Base-by-base conservation (phyloP, 1,140 invertebrate species). In the Diorhabda elongata region DNA sequence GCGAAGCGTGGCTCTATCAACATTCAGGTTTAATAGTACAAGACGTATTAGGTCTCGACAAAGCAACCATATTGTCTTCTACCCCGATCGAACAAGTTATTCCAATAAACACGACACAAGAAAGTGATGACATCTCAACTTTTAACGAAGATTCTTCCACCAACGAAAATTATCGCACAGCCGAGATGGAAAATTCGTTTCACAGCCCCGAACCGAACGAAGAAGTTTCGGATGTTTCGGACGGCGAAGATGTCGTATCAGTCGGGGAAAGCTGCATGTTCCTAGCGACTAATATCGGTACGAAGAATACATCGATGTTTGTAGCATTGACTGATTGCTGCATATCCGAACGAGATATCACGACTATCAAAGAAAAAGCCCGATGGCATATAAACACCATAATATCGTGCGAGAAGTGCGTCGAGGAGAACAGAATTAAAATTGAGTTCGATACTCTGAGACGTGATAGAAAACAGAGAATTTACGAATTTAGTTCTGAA, bases 381-480 rank as follows among this genome's bases (percentile, higher is more conserved):
- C 82, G 82, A 70, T 90, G 88, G 88, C 82, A 84, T 42, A 77
- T 85, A 0, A 83, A 83, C 71, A 84, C 83, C 0, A 74, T 90
- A 43, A 77, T 87, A 61, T 86, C 84, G 3, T 89, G 87, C 70
- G 81, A 83, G 64, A 74, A 75, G 3, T 69, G 80, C 3, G 80
- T 70, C 7, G 75, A 84, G 70, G 81, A 83, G n/a, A 85, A 82
- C 2, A 4, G 44, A 41, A 76, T 90, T 52, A 82, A 85, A 69
- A 82, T 90, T 11, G 84, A 84, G 69, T 90, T 89, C 75, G 87
- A 89, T 73, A 88, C 87, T 2, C 76, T 85, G 11, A 81, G 85
- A 67, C 83, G 81, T 70, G 83, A 86, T 75, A 82, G 84, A 71
- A 82, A 86, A 71, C 83, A 82, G 72, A 82, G 87, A 63, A 81